Evolutionary conservation across 2,797 vertebrate genomes (phyloP).

Genomic region (Lycodopsis pacificus): DNA sequence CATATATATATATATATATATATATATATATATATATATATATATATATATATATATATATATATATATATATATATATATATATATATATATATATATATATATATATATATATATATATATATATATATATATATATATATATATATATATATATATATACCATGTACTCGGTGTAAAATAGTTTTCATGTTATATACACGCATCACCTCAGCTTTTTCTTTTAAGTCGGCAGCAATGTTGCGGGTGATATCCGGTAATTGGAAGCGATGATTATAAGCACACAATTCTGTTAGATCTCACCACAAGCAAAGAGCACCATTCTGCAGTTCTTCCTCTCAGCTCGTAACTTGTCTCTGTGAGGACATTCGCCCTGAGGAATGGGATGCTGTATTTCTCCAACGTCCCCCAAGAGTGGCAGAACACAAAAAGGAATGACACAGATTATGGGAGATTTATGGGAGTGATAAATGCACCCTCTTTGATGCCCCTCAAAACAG

Average conservation of each 20-base stretch:
- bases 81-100: too few relatives aligned
- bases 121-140: too few relatives aligned
- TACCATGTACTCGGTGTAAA: slow-evolving; percentile 41
- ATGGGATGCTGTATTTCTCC: slow-evolving; percentile 69
- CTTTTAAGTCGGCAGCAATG: slow-evolving; percentile 56
- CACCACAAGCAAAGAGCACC: slow-evolving; percentile 28
- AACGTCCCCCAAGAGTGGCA: slow-evolving; percentile 72
- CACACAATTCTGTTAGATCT: slow-evolving; percentile 71
- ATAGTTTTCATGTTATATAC: slow-evolving; percentile 41
- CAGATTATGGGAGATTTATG: slow-evolving; percentile 82
- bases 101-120: too few relatives aligned
- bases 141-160: not conserved
- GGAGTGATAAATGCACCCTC: slow-evolving; percentile 79
- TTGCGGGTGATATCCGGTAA: slow-evolving; percentile 71
- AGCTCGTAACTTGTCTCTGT: slow-evolving; percentile 45
- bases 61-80: too few relatives aligned
- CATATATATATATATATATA: not conserved
- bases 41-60: too few relatives aligned
- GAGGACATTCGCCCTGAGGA: slow-evolving; percentile 66
- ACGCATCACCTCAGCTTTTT: slow-evolving; percentile 39
- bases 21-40: too few relatives aligned
- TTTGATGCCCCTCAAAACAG: slow-evolving; percentile 79
- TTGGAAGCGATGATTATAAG: slow-evolving; percentile 74
- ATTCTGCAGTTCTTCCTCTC: slow-evolving; percentile 41
- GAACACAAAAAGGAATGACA: slow-evolving; percentile 79